Evolutionary conservation across 1,140 invertebrate species (phyloP).

Genomic region (Penaeus vannamei): DNA sequence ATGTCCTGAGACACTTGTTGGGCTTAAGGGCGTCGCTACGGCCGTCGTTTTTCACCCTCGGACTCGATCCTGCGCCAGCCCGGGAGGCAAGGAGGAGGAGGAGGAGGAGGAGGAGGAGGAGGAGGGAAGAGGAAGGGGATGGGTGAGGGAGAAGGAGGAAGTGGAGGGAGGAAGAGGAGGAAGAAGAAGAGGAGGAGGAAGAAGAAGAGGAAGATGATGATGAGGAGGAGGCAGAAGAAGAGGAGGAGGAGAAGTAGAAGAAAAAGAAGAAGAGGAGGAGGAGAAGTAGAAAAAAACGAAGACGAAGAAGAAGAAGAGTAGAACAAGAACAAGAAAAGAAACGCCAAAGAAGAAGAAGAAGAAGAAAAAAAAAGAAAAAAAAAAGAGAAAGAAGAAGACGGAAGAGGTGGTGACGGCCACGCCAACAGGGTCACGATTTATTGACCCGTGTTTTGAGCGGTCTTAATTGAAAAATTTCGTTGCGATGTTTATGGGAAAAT

Average conservation of each 20-base stretch:
- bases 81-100: not conserved
- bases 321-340: no score
- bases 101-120: not conserved
- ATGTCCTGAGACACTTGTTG: constrained; percentile 9
- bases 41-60: not conserved
- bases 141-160: not conserved
- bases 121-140: not conserved
- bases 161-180: not conserved
- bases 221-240: not conserved
- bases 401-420: no score
- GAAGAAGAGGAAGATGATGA: not conserved
- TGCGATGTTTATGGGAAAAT: no score
- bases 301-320: no score
- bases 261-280: not conserved
- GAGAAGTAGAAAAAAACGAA: no score
- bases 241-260: not conserved
- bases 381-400: no score
- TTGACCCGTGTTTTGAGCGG: no score
- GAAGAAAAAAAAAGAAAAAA: no score
- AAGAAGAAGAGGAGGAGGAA: not conserved
- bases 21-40: not conserved
- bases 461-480: no score
- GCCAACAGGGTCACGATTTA: no score
- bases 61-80: not conserved
- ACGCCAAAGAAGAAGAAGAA: no score